Evolutionary conservation across 37 sponge, comb jelly and placozoan species (phyloP).

Genomic region (Bolinopsis microptera): DNA sequence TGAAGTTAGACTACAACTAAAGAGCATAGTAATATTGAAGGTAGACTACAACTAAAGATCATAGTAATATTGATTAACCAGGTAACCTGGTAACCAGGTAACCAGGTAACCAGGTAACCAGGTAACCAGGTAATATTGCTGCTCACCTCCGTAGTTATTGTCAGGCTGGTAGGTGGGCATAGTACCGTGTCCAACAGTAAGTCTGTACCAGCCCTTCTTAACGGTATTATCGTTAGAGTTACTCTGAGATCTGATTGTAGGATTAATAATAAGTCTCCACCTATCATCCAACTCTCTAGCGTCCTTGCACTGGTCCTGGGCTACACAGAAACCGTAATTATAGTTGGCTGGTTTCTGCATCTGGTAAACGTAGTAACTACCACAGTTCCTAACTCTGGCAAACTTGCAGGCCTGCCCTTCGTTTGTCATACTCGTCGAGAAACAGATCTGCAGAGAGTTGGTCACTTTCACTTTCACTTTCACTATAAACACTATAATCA

Average conservation of each 20-base stretch:
- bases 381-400: slow-evolving; percentile 5
- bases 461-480: not conserved
- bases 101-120: too few species aligned
- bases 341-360: not conserved
- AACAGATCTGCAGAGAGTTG: slow-evolving; percentile 8
- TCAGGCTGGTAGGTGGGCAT: slow-evolving; percentile 34
- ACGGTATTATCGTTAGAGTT: not conserved
- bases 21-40: too few species aligned
- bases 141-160: slow-evolving; percentile 30
- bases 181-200: slow-evolving; percentile 32
- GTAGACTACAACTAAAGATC: too few species aligned
- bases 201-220: not conserved
- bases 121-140: too few species aligned
- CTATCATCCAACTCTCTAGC: slow-evolving; percentile 1
- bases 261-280: slow-evolving; percentile 33
- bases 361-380: slow-evolving; percentile 37
- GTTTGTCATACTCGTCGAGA: slow-evolving; percentile 10
- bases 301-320: slow-evolving; percentile 34
- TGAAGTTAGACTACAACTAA: too few species aligned
- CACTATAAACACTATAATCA: not conserved
- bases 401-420: not conserved
- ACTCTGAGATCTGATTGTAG: not conserved
- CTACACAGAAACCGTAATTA: slow-evolving; percentile 35
- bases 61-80: too few species aligned
- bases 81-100: too few species aligned